Conservation (phyloP, 2,888 invertebrate genomes). For the Nephrotoma guestfalica region DNA sequence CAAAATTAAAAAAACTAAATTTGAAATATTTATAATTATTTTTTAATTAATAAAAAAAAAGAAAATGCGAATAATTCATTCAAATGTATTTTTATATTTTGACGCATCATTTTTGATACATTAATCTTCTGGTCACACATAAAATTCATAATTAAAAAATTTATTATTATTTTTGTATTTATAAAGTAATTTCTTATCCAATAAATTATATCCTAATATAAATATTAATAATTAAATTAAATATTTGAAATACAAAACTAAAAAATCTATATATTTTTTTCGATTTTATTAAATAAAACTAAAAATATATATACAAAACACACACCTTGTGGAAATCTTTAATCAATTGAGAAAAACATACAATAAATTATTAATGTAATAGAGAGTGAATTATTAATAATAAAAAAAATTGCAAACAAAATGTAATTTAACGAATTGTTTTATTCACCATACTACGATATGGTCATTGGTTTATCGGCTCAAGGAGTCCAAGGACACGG, state of each 20-base stretch:
- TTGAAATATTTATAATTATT: background rate
- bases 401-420: background rate
- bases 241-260: background rate
- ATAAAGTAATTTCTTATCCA: background rate
- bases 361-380: conserved; percentile 2
- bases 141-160: background rate
- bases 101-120: background rate
- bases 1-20: background rate
- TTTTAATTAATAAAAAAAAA: background rate
- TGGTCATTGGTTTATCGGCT: too few species aligned
- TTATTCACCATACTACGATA: too few species aligned
- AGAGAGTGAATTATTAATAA: background rate
- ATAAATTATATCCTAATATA: background rate
- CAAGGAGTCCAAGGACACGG: too few species aligned
- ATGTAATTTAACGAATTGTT: too few species aligned
- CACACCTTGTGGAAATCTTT: background rate
- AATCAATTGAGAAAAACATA: background rate
- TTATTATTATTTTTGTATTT: background rate
- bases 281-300: background rate
- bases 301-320: background rate
- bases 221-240: background rate
- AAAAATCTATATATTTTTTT: background rate
- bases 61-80: background rate
- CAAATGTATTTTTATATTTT: background rate
- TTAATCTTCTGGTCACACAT: background rate